Conservation (phyloP, 2,113 vertebrate genomes). For the Prietella phreatophila region DNA sequence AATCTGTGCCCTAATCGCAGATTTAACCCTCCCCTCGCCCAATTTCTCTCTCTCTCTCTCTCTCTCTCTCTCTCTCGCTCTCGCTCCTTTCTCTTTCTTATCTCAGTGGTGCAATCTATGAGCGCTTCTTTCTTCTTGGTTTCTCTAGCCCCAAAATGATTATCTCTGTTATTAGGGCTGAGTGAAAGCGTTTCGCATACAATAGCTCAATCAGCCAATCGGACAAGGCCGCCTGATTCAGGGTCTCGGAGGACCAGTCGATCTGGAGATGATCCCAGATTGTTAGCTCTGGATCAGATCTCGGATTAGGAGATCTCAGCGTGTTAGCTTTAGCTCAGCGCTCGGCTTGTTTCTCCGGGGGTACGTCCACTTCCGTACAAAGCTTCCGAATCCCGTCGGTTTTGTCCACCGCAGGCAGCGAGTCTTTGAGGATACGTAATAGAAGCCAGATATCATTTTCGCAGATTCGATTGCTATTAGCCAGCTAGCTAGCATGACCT, state of each 20-base stretch:
- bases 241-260: slow-evolving; percentile 6
- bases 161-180: slow-evolving; percentile 8
- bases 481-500: neutral
- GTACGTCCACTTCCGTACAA: neutral
- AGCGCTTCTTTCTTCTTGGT: neutral
- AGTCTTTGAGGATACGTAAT: neutral
- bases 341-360: neutral
- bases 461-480: neutral
- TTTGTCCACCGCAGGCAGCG: neutral
- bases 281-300: slow-evolving; percentile 14
- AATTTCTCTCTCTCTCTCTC: neutral
- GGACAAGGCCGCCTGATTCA: slow-evolving; percentile 37
- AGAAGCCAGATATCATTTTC: neutral
- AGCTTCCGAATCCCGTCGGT: neutral
- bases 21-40: slow-evolving; percentile 22
- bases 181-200: neutral
- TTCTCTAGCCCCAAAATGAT: neutral
- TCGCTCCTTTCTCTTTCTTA: neutral
- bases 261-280: slow-evolving; percentile 27
- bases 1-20: slow-evolving; percentile 40
- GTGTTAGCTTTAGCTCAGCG: neutral
- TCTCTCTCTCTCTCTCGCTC: neutral
- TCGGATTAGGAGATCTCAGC: neutral
- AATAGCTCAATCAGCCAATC: slow-evolving; percentile 35
- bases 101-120: slow-evolving; percentile 20